Conservation (phyloP, 2,113 vertebrate genomes). For the Ameiurus melas region DNA sequence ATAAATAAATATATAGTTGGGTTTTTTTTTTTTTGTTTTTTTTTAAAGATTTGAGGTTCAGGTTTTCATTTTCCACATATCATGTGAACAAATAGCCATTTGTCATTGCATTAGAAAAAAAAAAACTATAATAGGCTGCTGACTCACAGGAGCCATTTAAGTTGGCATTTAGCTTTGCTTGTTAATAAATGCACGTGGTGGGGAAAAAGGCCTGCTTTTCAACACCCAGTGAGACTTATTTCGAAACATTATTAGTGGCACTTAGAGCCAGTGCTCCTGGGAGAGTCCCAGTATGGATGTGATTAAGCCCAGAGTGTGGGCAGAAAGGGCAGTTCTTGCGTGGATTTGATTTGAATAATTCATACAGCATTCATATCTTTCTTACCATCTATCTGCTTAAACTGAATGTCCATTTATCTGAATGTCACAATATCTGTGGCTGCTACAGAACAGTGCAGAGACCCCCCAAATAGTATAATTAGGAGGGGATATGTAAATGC, state of each 20-base stretch:
- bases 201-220: conserved; percentile 61
- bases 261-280: conserved; percentile 61
- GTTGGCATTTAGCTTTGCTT: conserved; percentile 50
- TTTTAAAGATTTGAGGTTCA: neutral
- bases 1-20: no score
- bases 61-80: neutral
- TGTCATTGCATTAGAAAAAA: neutral
- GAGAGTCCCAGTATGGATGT: conserved; percentile 65
- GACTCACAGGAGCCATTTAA: conserved; percentile 30
- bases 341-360: conserved; percentile 33
- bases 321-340: conserved; percentile 36
- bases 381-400: conserved; percentile 13
- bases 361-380: conserved; percentile 33
- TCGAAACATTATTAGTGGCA: conserved; percentile 66
- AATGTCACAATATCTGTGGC: neutral
- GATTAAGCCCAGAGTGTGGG: conserved; percentile 56
- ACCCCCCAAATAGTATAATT: neutral
- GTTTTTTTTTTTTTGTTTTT: no score
- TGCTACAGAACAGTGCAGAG: conserved; percentile 24
- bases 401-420: conserved; percentile 27
- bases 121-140: conserved; percentile 15
- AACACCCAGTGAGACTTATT: conserved; percentile 67
- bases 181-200: conserved; percentile 60
- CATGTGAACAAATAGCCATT: neutral
- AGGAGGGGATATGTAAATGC: conserved; percentile 7